Evolutionary conservation across 2,888 invertebrate genomes (phyloP).

Genomic region (Geophilus truncorum): DNA sequence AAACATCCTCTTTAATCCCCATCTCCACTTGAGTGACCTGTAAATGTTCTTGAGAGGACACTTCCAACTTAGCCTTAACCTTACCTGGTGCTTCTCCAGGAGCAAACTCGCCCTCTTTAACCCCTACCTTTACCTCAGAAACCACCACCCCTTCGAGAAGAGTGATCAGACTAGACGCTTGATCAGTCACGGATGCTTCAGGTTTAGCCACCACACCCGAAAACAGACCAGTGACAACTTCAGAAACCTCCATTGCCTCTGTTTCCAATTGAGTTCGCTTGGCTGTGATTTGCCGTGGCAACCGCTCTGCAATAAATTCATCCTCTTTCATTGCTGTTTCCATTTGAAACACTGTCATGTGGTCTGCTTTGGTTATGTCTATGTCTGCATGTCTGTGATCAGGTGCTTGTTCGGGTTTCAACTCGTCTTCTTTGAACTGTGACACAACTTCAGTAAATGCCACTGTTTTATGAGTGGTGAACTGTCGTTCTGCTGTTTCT

Average conservation of each 20-base stretch:
- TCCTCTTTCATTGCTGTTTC: conserved; percentile 59
- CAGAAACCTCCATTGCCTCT: conserved; percentile 34
- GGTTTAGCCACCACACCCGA: not conserved
- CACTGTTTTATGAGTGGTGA: conserved; percentile 25
- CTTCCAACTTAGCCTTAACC: conserved; percentile 12
- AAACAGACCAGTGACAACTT: conserved; percentile 32
- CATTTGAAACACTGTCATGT: conserved; percentile 60
- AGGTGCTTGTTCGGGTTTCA: conserved; percentile 36
- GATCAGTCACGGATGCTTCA: not conserved
- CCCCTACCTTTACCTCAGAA: conserved; percentile 37
- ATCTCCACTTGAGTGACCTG: conserved; percentile 30
- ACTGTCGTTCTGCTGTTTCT: not conserved
- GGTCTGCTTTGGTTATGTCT: conserved; percentile 55
- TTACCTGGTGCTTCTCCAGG: conserved; percentile 33
- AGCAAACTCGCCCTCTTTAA: conserved; percentile 38
- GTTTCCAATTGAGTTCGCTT: conserved; percentile 35
- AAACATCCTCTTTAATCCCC: conserved; percentile 36
- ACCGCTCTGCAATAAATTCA: conserved; percentile 31
- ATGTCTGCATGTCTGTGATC: conserved; percentile 35
- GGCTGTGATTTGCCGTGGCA: conserved; percentile 34
- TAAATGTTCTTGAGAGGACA: conserved; percentile 22
- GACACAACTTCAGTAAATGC: conserved; percentile 25
- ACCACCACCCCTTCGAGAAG: conserved; percentile 10
- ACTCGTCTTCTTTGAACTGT: conserved; percentile 38
- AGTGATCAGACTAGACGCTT: not conserved